Percentiles rank a stretch among this genome's conserved stretches.
phyloP scores from a whole-genome alignment of 2,888 invertebrate genomes.

The Dermolepida albohirtum region DNA sequence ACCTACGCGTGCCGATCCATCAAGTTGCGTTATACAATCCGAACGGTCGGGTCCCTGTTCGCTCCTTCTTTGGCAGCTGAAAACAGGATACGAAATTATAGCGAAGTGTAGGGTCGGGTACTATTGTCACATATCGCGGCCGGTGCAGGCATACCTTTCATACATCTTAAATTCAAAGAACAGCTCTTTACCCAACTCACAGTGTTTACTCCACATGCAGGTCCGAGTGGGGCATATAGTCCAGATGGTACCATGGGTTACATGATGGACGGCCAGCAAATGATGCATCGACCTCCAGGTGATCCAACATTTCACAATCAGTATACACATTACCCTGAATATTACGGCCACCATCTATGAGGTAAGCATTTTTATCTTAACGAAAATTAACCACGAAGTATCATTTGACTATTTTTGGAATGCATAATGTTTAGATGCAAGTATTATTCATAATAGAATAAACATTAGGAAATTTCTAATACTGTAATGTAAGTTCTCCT shows the following conservation, averaged over 20 bases:
- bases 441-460: no score
- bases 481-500: no score
- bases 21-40: conserved; percentile 54
- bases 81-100: conserved; percentile 54
- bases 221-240: conserved; percentile 95
- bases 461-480: no score
- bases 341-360: conserved; percentile 94
- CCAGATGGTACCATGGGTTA: conserved; percentile 96
- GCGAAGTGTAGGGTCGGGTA: conserved; percentile 47
- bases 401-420: no score
- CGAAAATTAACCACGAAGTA: no score
- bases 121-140: conserved; percentile 23
- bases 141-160: conserved; percentile 40
- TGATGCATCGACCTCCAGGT: conserved; percentile 96
- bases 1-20: conserved; percentile 72
- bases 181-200: conserved; percentile 73
- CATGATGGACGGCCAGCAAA: conserved; percentile 98
- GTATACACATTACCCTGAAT: conserved; percentile 92
- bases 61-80: conserved; percentile 44
- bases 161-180: conserved; percentile 59
- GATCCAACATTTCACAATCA: conserved; percentile 95
- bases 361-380: conserved; percentile 54
- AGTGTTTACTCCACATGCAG: conserved; percentile 94
- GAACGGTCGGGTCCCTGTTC: conserved; percentile 45
- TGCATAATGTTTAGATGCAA: no score